Percentiles rank a stretch among this genome's conserved stretches.
phyloP scores from a whole-genome alignment of 2,797 vertebrate species.

The Myotis vivesi region DNA sequence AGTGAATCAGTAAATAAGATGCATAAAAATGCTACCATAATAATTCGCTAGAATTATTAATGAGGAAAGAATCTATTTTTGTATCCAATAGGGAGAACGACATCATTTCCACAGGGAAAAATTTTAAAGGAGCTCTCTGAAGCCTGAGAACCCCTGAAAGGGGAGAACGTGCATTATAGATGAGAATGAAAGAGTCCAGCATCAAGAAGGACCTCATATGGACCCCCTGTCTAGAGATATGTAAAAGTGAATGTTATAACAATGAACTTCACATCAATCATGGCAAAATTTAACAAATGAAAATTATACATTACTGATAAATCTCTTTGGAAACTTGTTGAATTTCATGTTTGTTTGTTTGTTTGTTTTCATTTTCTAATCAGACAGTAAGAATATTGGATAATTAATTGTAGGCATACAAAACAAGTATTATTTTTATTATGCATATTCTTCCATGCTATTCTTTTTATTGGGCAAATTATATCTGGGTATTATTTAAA shows the following conservation, averaged over 20 bases:
- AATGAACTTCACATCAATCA: neutral
- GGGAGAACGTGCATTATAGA: neutral
- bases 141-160: neutral
- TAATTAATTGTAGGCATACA: neutral
- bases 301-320: neutral
- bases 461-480: neutral
- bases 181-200: neutral
- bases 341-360: neutral
- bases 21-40: neutral
- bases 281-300: neutral
- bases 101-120: neutral
- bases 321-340: neutral
- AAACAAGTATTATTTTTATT: neutral
- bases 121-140: neutral
- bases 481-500: neutral
- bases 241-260: neutral
- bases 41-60: neutral
- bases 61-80: neutral
- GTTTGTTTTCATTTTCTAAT: neutral
- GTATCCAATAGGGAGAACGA: neutral
- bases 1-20: neutral
- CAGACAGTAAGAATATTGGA: neutral
- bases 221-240: neutral
- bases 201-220: neutral
- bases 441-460: neutral